Evolutionary conservation across 2,113 vertebrate genomes (phyloP).

Genomic region (Condylura cristata): DNA sequence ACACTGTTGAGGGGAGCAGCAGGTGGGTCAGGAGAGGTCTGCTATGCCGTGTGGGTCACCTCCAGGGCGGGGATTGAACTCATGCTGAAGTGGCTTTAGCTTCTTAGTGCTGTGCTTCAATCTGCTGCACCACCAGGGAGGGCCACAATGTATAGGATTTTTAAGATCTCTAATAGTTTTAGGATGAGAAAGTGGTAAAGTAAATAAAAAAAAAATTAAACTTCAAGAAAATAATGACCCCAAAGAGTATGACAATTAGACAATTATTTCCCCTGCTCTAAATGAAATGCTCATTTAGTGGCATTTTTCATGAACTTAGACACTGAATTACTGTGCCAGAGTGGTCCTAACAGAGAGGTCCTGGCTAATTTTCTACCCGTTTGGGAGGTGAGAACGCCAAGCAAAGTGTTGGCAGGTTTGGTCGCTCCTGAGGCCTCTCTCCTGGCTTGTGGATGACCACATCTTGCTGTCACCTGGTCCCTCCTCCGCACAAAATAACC

Average conservation of each 20-base stretch:
- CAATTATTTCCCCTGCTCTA: not conserved
- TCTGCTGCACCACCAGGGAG: no score
- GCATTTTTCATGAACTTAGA: not conserved
- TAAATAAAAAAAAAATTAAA: not conserved
- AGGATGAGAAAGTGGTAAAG: not conserved
- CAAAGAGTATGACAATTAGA: not conserved
- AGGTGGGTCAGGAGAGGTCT: no score
- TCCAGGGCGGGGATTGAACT: no score
- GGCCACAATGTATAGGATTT: not conserved
- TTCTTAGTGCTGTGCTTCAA: no score
- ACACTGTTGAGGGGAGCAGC: no score
- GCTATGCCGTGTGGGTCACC: no score
- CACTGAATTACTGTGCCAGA: not conserved
- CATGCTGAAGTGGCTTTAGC: no score
- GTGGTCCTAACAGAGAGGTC: not conserved
- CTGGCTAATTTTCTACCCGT: not conserved
- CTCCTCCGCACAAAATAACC: not conserved
- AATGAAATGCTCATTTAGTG: not conserved
- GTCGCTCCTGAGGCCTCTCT: not conserved
- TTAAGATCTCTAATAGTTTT: not conserved
- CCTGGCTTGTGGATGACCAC: not conserved
- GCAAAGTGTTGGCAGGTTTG: not conserved
- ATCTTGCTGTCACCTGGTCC: not conserved
- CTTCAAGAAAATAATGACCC: not conserved
- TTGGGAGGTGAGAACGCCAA: not conserved